phyloP scores from a whole-genome alignment of 2,888 invertebrate genomes.

The Electrophaes corylata region DNA sequence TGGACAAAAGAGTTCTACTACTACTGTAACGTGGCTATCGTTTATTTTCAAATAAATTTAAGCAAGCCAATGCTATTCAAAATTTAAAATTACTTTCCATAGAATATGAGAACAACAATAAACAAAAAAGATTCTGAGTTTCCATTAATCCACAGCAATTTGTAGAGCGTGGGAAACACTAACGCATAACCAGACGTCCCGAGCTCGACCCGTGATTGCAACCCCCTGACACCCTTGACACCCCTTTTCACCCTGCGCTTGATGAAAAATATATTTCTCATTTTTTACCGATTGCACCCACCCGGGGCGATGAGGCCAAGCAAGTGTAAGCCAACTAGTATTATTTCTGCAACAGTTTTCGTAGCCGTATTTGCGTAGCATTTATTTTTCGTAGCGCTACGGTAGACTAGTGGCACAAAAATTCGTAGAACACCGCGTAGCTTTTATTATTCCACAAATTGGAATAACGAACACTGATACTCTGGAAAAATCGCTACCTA shows the following conservation, averaged over 20 bases:
- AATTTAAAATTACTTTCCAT: neutral
- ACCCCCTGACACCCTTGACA: conserved; percentile 48
- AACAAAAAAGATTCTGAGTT: conserved; percentile 24
- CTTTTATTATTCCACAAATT: too few species aligned
- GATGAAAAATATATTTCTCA: conserved; percentile 64
- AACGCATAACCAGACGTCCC: conserved; percentile 39
- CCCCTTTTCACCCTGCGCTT: conserved; percentile 48
- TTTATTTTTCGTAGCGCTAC: conserved; percentile 6
- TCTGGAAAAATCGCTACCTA: too few species aligned
- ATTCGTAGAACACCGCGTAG: neutral
- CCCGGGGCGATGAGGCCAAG: conserved; percentile 32
- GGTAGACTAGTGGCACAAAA: neutral
- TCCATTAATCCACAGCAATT: conserved; percentile 27
- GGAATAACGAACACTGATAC: too few species aligned
- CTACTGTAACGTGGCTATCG: too few species aligned
- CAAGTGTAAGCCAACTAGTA: conserved; percentile 22
- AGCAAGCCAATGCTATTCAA: neutral
- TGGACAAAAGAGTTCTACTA: too few species aligned
- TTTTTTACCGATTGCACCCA: conserved; percentile 35
- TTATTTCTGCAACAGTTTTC: conserved; percentile 9
- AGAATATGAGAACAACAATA: conserved; percentile 9
- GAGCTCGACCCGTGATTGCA: conserved; percentile 56
- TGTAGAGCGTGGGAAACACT: conserved; percentile 44
- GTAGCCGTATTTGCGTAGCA: conserved; percentile 2
- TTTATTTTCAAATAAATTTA: neutral